phyloP scores from a whole-genome alignment of 2,888 invertebrate species.

The Noctua comes region DNA sequence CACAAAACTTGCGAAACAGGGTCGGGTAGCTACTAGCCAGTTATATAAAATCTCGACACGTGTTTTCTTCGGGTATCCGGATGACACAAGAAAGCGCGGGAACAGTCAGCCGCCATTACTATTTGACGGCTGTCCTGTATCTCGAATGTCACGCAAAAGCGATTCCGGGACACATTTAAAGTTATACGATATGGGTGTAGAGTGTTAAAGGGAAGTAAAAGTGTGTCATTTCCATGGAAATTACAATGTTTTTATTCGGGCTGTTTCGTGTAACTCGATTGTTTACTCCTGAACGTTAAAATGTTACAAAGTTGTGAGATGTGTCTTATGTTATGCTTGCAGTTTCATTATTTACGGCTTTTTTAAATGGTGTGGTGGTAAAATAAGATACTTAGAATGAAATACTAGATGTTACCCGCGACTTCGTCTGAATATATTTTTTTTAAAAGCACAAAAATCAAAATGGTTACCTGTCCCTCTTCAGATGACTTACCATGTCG shows the following conservation, averaged over 20 bases:
- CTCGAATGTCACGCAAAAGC: conserved; percentile 30
- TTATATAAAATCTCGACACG: background rate
- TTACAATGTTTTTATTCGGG: background rate
- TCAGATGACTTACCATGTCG: too few species aligned
- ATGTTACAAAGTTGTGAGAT: background rate
- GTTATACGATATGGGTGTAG: conserved; percentile 40
- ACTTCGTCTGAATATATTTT: too few species aligned
- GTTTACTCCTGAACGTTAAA: background rate
- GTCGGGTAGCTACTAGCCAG: too few species aligned
- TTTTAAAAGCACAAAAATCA: too few species aligned
- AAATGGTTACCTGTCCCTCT: too few species aligned
- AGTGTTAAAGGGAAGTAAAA: conserved; percentile 28
- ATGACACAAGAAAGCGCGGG: conserved; percentile 21
- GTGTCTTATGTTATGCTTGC: background rate
- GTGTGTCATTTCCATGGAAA: conserved; percentile 24
- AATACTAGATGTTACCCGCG: too few species aligned
- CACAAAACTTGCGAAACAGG: background rate
- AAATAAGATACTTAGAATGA: background rate
- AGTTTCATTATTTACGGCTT: background rate
- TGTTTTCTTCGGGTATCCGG: background rate
- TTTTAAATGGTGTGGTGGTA: background rate
- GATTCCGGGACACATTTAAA: conserved; percentile 38
- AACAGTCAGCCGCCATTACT: conserved; percentile 38
- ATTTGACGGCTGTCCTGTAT: conserved; percentile 33
- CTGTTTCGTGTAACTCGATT: background rate